Evolutionary conservation across 2,113 vertebrate species (phyloP), one percentile per base, ranked within the genome.

Genomic region (Chaenocephalus aceratus): DNA sequence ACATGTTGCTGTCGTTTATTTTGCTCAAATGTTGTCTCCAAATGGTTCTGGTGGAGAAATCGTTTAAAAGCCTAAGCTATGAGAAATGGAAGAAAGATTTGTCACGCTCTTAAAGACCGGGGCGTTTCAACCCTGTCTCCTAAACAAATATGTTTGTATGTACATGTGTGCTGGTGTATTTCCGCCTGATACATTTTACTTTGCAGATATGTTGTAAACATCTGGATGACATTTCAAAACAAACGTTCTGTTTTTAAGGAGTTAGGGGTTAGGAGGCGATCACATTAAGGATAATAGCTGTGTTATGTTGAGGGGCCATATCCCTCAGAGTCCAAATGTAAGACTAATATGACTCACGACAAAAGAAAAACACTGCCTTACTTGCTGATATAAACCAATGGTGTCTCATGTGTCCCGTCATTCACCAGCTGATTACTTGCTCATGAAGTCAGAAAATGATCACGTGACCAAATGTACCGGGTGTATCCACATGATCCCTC

Each of bases 1-100:
- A 67, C 86, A 90, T 78, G 79, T 85, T 76, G 86, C 72, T 88
- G 89, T 77, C 79, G 76, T 89, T 93, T 92, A 90, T 26, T 23
- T 67, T 70, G 23, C n/a, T 23, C 82, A 64, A 72, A 70, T 60
- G 59, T 82, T 78, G 70, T 45, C 72, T 90, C 75, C 84, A 52
- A 89, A 59, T 12, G 85, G 84, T 62, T 83, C 80, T 82, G 69
- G 67, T 80, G 45, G 61, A 62, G 54, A 82, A 77, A 83, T 82
- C 44, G 30, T 77, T 80, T 60, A 7, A 41, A 41, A 73, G 62
- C 65, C 53, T 59, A 69, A 78, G 30, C 52, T 46, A 13, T 46
- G 14, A 62, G 76, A 86, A 62, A 86, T 1, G 14, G 58, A 77
- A 69, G 54, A 84, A 72, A 58, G 45, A 62, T 74, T 21, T 53